These are phyloP conservation scores for Drosophila heteroneura DNA, from an alignment of 2,888 invertebrate species.

Conservation along the genomic window DNA sequence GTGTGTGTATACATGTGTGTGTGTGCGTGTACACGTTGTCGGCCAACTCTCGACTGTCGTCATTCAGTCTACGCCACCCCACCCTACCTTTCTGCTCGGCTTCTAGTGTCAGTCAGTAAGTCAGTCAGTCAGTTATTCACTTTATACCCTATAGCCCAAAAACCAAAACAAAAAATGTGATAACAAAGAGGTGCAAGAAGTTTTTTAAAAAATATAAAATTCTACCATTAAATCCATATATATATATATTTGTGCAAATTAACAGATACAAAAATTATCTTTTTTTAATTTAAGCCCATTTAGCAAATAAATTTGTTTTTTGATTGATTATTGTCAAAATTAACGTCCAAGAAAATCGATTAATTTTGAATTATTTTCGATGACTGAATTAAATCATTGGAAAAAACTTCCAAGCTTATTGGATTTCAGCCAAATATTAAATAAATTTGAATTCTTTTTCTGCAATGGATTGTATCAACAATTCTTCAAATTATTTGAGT, in stretches of 20 bases:
- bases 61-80: slow-evolving; percentile 25
- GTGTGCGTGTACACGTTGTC: slow-evolving; percentile 1
- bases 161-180: background rate
- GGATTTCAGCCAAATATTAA: background rate
- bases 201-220: background rate
- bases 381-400: background rate
- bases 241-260: background rate
- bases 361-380: background rate
- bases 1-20: background rate
- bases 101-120: slow-evolving; percentile 24
- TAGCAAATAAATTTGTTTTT: background rate
- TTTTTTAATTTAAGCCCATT: background rate
- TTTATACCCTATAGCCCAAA: slow-evolving; percentile 16
- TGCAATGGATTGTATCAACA: background rate
- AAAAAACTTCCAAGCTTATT: background rate
- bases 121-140: slow-evolving; percentile 37
- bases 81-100: background rate
- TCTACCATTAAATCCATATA: background rate
- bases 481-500: background rate
- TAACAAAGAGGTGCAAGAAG: background rate
- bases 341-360: background rate
- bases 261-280: background rate
- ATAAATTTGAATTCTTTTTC: background rate
- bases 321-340: background rate
- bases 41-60: slow-evolving; percentile 31